These are phyloP conservation scores for Lochmaea crataegi DNA, from an alignment of 2,888 invertebrate species.

Conservation along the genomic window DNA sequence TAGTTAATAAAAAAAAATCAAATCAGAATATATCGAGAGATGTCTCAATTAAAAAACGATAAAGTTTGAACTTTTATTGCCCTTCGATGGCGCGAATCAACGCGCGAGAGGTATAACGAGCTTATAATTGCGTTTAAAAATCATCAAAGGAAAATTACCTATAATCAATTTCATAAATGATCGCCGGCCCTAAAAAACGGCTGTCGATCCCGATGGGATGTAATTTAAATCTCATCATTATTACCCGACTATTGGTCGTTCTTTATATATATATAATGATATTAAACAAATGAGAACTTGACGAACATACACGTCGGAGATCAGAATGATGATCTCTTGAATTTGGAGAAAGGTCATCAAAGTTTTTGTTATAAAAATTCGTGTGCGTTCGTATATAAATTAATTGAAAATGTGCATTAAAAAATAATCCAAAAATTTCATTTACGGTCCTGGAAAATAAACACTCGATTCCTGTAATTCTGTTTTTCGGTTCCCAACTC, in stretches of 20 bases:
- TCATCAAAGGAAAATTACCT: conserved; percentile 55
- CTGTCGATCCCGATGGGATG: conserved; percentile 48
- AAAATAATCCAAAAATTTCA: too few relatives aligned
- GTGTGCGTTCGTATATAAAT: too few relatives aligned
- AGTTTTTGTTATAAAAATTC: not conserved
- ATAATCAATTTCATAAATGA: conserved; percentile 56
- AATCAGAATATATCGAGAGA: conserved; percentile 37
- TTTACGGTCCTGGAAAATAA: too few relatives aligned
- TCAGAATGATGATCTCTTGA: conserved; percentile 13
- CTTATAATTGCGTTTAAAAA: conserved; percentile 56
- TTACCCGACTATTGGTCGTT: conserved; percentile 46
- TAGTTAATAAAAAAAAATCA: not conserved
- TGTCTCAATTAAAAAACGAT: conserved; percentile 47
- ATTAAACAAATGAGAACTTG: conserved; percentile 38
- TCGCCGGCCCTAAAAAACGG: conserved; percentile 42
- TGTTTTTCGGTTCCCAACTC: too few relatives aligned
- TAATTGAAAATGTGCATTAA: too few relatives aligned
- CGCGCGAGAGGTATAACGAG: conserved; percentile 47
- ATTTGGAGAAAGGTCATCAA: conserved; percentile 7
- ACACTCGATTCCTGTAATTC: too few relatives aligned
- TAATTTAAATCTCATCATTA: conserved; percentile 56
- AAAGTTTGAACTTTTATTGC: conserved; percentile 42
- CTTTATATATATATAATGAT: conserved; percentile 31
- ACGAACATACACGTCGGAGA: conserved; percentile 22
- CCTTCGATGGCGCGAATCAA: conserved; percentile 45